Percentiles rank a stretch among this genome's conserved stretches.
These are phyloP conservation scores for Andrena cerasifolii DNA, from an alignment of 1,140 invertebrate genomes.

Conservation along the genomic window DNA sequence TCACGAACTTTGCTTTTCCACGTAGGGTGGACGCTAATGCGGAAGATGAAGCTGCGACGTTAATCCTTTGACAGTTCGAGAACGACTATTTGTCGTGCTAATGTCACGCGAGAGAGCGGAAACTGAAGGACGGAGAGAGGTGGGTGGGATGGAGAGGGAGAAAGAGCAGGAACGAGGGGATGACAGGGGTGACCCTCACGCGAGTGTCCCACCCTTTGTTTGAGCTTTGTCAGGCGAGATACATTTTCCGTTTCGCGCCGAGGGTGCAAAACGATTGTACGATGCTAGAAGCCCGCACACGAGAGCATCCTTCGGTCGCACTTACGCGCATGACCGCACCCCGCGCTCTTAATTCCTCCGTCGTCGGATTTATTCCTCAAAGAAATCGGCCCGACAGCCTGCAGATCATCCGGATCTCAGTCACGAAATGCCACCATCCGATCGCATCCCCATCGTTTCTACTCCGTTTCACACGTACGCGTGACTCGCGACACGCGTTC, in stretches of 20 bases:
- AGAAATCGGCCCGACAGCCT: conserved; percentile 30
- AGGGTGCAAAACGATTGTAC: conserved; percentile 79
- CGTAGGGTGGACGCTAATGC: conserved; percentile 5
- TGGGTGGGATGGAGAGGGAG: conserved; percentile 6
- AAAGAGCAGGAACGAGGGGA: conserved; percentile 1
- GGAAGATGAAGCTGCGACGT: conserved; percentile 44
- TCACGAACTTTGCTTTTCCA: conserved; percentile 48
- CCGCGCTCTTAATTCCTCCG: conserved; percentile 32
- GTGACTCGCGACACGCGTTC: neutral
- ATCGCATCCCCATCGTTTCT: conserved; percentile 26
- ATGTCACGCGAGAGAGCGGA: conserved; percentile 64
- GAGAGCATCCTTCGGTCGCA: conserved; percentile 64
- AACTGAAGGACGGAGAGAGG: conserved; percentile 12
- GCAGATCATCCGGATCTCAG: conserved; percentile 47
- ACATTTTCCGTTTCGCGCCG: conserved; percentile 77
- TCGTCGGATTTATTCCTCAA: conserved; percentile 38
- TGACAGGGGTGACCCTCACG: conserved; percentile 66
- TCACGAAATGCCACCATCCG: conserved; percentile 31
- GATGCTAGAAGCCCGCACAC: conserved; percentile 52
- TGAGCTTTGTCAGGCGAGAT: conserved; percentile 77
- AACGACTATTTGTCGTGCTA: conserved; percentile 71
- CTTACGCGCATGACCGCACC: conserved; percentile 57
- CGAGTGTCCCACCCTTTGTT: conserved; percentile 77
- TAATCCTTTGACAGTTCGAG: conserved; percentile 70
- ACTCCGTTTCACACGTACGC: neutral